Evolutionary conservation across 2,113 vertebrate species (phyloP).

Genomic region (Paramisgurnus dabryanus): DNA sequence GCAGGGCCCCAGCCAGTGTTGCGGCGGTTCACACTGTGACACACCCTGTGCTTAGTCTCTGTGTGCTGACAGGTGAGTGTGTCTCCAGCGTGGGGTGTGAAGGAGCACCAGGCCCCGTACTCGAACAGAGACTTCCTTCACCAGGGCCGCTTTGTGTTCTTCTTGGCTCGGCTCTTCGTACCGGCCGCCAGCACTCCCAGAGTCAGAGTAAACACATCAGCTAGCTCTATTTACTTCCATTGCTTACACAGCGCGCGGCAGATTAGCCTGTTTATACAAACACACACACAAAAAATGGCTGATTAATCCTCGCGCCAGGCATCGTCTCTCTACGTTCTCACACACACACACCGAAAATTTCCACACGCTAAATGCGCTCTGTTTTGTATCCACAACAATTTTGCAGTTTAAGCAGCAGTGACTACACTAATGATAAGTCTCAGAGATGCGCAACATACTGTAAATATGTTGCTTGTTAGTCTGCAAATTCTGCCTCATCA

Average conservation of each 20-base stretch:
- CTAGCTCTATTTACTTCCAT: conserved; percentile 60
- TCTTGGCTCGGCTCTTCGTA: background rate
- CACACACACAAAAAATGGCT: conserved; percentile 36
- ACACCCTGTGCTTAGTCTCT: background rate
- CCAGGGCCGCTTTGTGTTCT: conserved; percentile 1
- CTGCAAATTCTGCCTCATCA: background rate
- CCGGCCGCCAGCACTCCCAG: conserved; percentile 33
- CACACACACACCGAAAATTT: conserved; percentile 17
- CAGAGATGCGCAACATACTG: conserved; percentile 17
- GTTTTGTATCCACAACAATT: conserved; percentile 38
- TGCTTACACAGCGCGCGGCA: conserved; percentile 54
- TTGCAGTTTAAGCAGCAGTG: conserved; percentile 32
- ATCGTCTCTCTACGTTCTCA: background rate
- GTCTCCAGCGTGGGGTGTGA: background rate
- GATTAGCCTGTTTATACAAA: conserved; percentile 67
- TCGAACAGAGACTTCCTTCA: conserved; percentile 28
- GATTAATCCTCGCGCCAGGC: conserved; percentile 35
- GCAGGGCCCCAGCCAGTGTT: background rate
- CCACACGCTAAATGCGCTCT: background rate
- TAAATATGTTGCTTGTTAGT: conserved; percentile 16
- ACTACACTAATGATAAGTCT: conserved; percentile 34
- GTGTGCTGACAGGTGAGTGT: conserved; percentile 25
- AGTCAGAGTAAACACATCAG: conserved; percentile 64
- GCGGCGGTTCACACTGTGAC: background rate
- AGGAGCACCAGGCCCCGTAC: background rate